These are phyloP conservation scores for Crossaster papposus DNA, from an alignment of 53 echinoderm and acorn worm genomes.

Conservation along the genomic window DNA sequence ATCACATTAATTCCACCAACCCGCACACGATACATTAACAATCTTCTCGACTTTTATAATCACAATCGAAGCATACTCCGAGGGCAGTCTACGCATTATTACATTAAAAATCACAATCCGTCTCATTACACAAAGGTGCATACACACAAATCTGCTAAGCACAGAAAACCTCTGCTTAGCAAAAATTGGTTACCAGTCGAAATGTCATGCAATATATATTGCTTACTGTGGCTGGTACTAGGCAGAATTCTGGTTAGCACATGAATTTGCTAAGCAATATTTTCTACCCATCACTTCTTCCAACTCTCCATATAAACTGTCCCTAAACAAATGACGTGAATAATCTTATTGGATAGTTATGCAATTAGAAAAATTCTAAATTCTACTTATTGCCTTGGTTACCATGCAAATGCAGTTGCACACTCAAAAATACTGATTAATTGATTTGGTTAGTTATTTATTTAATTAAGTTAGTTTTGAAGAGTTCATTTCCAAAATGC, in stretches of 20 bases:
- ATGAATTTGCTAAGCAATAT: not conserved
- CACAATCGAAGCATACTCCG: not conserved
- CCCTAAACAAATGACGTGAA: not conserved
- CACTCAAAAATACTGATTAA: not conserved
- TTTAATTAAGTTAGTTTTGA: too few relatives aligned
- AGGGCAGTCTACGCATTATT: not conserved
- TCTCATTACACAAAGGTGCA: not conserved
- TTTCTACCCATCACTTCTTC: not conserved
- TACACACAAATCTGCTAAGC: not conserved
- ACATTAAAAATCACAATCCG: not conserved
- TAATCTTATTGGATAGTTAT: not conserved
- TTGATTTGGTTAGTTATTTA: too few relatives aligned
- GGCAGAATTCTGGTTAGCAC: not conserved
- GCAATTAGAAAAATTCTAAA: not conserved
- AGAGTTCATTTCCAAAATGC: too few relatives aligned
- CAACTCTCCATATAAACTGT: too few relatives aligned
- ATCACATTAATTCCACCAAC: conserved; percentile 11
- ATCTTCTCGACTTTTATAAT: not conserved
- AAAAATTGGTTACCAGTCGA: not conserved
- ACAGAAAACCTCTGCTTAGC: not conserved
- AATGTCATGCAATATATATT: not conserved
- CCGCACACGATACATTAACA: conserved; percentile 2
- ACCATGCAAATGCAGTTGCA: not conserved
- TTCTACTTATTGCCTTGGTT: not conserved
- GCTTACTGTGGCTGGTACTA: not conserved